phyloP scores from a whole-genome alignment of 2,113 vertebrate species.

The Hepsetus odoe region DNA sequence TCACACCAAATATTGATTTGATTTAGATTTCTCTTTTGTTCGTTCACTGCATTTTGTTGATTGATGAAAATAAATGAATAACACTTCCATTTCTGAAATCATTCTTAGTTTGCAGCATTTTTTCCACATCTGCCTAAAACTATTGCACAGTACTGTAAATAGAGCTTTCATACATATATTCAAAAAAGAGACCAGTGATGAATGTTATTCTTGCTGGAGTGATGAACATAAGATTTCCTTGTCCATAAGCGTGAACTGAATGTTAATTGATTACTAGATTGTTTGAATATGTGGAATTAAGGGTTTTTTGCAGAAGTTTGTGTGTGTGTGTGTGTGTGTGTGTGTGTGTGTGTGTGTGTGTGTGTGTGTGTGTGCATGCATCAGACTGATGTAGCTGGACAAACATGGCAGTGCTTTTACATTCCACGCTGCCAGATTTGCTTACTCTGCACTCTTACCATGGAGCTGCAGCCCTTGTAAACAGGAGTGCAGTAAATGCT shows the following conservation, averaged over 20 bases:
- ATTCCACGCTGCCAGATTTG: background rate
- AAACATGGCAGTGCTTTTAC: conserved; percentile 20
- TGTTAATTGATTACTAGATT: conserved; percentile 3
- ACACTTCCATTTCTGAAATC: too few species aligned
- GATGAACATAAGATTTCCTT: background rate
- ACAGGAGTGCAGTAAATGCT: conserved; percentile 32
- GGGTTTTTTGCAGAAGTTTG: background rate
- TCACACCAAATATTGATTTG: too few species aligned
- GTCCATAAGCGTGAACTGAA: background rate
- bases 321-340: background rate
- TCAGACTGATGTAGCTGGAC: conserved; percentile 24
- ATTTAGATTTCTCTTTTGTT: too few species aligned
- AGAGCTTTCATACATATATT: too few species aligned
- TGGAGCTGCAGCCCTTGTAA: background rate
- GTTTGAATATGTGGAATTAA: background rate
- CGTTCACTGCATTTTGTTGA: too few species aligned
- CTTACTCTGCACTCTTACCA: conserved; percentile 24
- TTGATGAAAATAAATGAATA: too few species aligned
- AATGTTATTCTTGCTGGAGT: background rate
- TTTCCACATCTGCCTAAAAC: too few species aligned
- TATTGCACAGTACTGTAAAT: too few species aligned
- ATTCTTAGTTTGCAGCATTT: too few species aligned
- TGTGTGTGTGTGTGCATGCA: too few species aligned
- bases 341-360: background rate
- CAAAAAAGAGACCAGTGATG: too few species aligned